Evolutionary conservation across 2,888 invertebrate genomes (phyloP).

Genomic region (Amiota mariae): DNA sequence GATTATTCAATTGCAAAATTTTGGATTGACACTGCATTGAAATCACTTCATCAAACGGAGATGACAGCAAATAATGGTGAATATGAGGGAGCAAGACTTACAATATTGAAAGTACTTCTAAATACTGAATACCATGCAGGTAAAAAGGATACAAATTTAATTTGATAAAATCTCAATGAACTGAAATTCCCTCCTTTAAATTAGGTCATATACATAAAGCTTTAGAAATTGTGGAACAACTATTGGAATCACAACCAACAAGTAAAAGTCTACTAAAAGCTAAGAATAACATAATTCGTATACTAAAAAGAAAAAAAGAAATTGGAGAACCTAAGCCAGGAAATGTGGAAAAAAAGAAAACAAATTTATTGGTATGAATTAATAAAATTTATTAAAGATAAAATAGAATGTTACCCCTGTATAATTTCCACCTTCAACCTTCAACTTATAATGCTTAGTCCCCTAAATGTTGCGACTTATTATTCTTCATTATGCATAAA

Average conservation of each 20-base stretch:
- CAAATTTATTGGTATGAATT: too few species aligned
- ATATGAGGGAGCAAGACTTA: conserved; percentile 35
- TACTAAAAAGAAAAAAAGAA: conserved; percentile 36
- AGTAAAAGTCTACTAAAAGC: conserved; percentile 49
- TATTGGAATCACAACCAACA: conserved; percentile 56
- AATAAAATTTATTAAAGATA: too few species aligned
- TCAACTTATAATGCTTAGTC: too few species aligned
- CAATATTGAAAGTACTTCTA: conserved; percentile 54
- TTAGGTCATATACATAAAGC: conserved; percentile 61
- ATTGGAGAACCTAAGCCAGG: conserved; percentile 30
- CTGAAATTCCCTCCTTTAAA: conserved; percentile 6
- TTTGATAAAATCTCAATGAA: conserved; percentile 19
- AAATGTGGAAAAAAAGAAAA: not conserved
- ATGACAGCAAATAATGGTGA: not conserved
- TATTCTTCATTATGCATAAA: conserved; percentile 32
- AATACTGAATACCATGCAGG: conserved; percentile 63
- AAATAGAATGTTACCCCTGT: too few species aligned
- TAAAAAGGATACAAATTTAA: conserved; percentile 39
- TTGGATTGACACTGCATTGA: conserved; percentile 65
- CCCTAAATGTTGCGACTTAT: too few species aligned
- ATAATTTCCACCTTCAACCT: too few species aligned
- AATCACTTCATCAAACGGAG: conserved; percentile 50
- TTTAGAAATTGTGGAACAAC: conserved; percentile 52
- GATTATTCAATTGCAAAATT: conserved; percentile 62
- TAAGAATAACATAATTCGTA: conserved; percentile 51